phyloP scores from a whole-genome alignment of 2,797 vertebrate species.

The Poecile montanus region DNA sequence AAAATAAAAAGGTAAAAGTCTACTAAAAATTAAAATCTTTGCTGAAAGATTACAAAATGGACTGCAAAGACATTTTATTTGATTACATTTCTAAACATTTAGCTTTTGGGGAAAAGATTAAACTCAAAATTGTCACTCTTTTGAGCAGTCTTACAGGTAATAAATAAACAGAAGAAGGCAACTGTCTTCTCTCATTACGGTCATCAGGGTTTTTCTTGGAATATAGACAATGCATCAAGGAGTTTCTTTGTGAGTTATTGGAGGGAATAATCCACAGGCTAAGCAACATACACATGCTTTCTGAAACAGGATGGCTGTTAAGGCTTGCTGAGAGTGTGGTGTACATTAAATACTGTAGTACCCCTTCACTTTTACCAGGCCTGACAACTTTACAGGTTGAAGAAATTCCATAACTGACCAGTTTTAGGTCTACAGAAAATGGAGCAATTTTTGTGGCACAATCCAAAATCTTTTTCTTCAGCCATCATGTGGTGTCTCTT shows the following conservation, averaged over 20 bases:
- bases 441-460: constrained; percentile 62
- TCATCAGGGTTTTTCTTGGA: constrained; percentile 17
- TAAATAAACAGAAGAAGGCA: not conserved
- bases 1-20: not conserved
- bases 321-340: constrained; percentile 54
- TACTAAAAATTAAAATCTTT: not conserved
- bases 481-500: constrained; percentile 19
- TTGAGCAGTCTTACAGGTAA: not conserved
- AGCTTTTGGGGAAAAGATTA: not conserved
- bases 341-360: constrained; percentile 57
- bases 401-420: not conserved
- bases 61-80: not conserved
- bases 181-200: not conserved
- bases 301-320: constrained; percentile 35
- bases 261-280: constrained; percentile 19
- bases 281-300: constrained; percentile 16
- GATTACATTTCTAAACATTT: not conserved
- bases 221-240: not conserved
- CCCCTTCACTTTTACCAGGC: constrained; percentile 56
- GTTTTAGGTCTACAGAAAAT: constrained; percentile 35
- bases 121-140: not conserved
- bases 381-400: constrained; percentile 67
- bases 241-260: constrained; percentile 45
- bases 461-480: constrained; percentile 64
- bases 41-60: not conserved